Conservation (phyloP, 2,888 invertebrate species). For the Lissonota sp. region DNA sequence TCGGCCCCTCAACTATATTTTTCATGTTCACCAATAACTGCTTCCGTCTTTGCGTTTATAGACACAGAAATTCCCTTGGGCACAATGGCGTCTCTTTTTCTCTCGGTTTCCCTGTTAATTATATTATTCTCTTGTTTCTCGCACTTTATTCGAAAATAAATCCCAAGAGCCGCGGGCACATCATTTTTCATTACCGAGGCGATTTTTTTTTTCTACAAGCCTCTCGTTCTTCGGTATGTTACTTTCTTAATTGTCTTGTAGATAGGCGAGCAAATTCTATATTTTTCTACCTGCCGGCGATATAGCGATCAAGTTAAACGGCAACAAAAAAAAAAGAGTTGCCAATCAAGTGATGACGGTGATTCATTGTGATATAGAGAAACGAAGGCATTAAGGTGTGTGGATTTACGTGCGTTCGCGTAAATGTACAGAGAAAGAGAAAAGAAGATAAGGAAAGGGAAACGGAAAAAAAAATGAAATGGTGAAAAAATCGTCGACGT, state of each 20-base stretch:
- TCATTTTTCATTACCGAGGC: constrained; percentile 33
- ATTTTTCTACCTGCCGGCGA: constrained; percentile 77
- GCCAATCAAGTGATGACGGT: constrained; percentile 73
- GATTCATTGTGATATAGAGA: constrained; percentile 77
- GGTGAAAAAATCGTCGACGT: constrained; percentile 59
- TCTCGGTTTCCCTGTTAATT: constrained; percentile 1
- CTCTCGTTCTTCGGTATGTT: neutral
- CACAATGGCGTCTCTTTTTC: constrained; percentile 35
- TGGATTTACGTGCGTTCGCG: constrained; percentile 67
- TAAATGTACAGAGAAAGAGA: constrained; percentile 61
- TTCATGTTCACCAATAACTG: neutral
- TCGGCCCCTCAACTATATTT: neutral
- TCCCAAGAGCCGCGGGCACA: constrained; percentile 11
- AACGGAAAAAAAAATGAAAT: constrained; percentile 52
- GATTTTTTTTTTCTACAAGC: neutral
- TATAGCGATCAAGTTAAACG: constrained; percentile 69
- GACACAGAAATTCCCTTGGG: constrained; percentile 38
- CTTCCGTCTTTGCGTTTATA: constrained; percentile 32
- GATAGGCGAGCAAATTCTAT: constrained; percentile 76
- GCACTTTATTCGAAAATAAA: neutral
- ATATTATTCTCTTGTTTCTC: constrained; percentile 17
- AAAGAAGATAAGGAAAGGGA: constrained; percentile 30
- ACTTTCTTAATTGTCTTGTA: constrained; percentile 68
- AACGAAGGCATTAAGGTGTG: constrained; percentile 75
- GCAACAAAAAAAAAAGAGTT: constrained; percentile 68